Evolutionary conservation across 2,797 vertebrate genomes (phyloP).

Genomic region (Argentina silus): DNA sequence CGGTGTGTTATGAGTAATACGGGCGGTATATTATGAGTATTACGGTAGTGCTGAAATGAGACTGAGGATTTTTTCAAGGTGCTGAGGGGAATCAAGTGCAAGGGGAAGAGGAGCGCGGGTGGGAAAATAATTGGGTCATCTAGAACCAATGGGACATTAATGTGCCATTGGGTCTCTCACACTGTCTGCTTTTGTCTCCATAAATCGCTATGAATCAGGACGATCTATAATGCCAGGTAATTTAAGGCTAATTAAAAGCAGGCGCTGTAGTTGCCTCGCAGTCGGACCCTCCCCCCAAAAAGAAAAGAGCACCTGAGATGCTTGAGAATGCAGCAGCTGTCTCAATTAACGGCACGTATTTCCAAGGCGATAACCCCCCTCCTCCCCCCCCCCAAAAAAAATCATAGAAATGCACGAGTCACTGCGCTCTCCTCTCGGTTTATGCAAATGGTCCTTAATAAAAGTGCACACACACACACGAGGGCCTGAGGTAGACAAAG

Average conservation of each 20-base stretch:
- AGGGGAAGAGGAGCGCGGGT: conserved; percentile 53
- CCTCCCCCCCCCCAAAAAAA: conserved; percentile 47
- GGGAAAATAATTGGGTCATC: conserved; percentile 78
- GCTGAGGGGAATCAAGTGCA: conserved; percentile 61
- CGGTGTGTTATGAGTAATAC: not conserved
- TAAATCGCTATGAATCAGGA: conserved; percentile 69
- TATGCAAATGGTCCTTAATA: conserved; percentile 75
- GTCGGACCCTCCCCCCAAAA: conserved; percentile 31
- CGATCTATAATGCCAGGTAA: conserved; percentile 62
- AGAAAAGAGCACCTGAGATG: conserved; percentile 40
- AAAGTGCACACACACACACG: conserved; percentile 67
- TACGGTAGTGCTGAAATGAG: conserved; percentile 52
- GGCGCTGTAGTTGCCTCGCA: conserved; percentile 41
- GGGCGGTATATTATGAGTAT: conserved; percentile 22
- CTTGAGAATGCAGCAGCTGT: conserved; percentile 53
- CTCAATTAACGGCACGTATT: conserved; percentile 32
- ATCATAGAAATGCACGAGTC: conserved; percentile 58
- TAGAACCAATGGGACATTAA: conserved; percentile 76
- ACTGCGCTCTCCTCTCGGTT: conserved; percentile 45
- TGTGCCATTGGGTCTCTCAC: conserved; percentile 65
- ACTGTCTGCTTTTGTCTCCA: conserved; percentile 58
- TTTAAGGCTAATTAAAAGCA: conserved; percentile 68
- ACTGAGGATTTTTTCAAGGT: conserved; percentile 63
- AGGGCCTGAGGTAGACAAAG: conserved; percentile 68
- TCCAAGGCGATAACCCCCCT: conserved; percentile 40